A percentile compares a stretch with the other conserved stretches of the same genome.
Conservation (phyloP, 1,140 invertebrate species). For the Rhopalosiphum maidis region DNA sequence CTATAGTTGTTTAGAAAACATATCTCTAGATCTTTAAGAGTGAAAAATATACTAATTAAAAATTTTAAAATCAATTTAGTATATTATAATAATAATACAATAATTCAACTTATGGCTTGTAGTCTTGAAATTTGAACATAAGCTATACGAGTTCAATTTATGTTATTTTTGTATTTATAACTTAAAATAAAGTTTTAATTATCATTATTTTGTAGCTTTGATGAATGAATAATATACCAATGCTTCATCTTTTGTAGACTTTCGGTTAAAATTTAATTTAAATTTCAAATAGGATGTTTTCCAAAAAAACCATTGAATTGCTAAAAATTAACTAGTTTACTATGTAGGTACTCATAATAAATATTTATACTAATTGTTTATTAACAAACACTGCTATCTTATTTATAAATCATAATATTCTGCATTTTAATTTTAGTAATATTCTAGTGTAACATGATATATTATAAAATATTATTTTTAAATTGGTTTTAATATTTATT, state of each 20-base stretch:
- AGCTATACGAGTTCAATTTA: not conserved
- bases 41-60: not conserved
- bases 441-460: too few relatives aligned
- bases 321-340: too few relatives aligned
- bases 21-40: not conserved
- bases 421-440: too few relatives aligned
- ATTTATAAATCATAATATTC: too few relatives aligned
- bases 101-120: not conserved
- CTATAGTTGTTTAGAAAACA: not conserved
- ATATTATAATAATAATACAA: not conserved
- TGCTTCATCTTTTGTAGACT: not conserved
- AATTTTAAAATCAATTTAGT: not conserved
- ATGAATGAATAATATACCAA: not conserved
- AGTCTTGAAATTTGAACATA: not conserved
- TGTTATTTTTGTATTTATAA: not conserved
- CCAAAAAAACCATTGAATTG: too few relatives aligned
- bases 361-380: too few relatives aligned
- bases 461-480: not conserved
- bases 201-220: not conserved
- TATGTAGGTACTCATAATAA: too few relatives aligned
- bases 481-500: not conserved
- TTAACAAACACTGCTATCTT: too few relatives aligned
- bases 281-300: too few relatives aligned
- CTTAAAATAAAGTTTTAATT: slow-evolving; percentile 5
- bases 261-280: too few relatives aligned